These are phyloP conservation scores for Tineola bisselliella DNA, from an alignment of 2,888 invertebrate genomes.

Conservation along the genomic window DNA sequence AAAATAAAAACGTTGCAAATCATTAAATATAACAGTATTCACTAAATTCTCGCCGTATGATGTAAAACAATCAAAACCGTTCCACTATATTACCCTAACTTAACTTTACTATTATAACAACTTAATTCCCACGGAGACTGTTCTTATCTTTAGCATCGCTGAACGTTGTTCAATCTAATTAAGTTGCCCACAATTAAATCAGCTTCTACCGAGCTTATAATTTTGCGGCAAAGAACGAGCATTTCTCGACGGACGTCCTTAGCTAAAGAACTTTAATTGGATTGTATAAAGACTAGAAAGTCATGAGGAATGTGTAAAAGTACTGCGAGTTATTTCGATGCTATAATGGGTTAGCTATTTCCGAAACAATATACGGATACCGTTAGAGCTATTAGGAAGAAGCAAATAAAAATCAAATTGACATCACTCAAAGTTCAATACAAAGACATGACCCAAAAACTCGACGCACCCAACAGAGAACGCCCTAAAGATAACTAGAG, in stretches of 20 bases:
- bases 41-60: not conserved
- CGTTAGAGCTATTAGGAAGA: constrained; percentile 1
- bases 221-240: constrained; percentile 13
- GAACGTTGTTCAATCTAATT: constrained; percentile 37
- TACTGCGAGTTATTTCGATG: not conserved
- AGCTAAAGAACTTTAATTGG: constrained; percentile 26
- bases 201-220: constrained; percentile 17
- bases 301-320: not conserved
- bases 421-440: constrained; percentile 17
- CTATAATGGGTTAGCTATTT: not conserved
- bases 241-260: constrained; percentile 14
- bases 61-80: constrained; percentile 2
- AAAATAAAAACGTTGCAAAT: not conserved
- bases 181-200: constrained; percentile 42
- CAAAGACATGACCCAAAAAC: constrained; percentile 30
- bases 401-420: constrained; percentile 7
- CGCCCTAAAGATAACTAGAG: constrained; percentile 18
- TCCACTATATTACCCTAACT: not conserved
- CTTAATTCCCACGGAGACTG: constrained; percentile 15
- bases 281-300: constrained; percentile 26
- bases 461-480: not conserved
- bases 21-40: not conserved
- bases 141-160: constrained; percentile 14
- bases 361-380: not conserved
- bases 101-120: constrained; percentile 6